Evolutionary conservation across 2,113 vertebrate species (phyloP).

Genomic region (Otus sunia): DNA sequence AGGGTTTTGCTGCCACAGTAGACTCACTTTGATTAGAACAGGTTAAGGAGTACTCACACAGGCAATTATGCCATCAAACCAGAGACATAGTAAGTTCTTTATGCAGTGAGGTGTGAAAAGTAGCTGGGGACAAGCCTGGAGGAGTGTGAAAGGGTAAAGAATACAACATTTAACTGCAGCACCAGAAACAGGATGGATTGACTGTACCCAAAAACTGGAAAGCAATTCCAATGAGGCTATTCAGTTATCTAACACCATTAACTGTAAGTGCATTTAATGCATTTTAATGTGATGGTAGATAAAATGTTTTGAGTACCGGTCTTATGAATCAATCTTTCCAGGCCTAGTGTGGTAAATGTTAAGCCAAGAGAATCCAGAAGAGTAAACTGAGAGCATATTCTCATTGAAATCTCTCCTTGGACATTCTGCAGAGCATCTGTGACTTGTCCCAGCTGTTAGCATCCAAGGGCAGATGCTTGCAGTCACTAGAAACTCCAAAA

Average conservation of each 20-base stretch:
- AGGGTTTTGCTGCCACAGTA: not conserved
- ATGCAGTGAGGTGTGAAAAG: not conserved
- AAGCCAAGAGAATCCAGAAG: not conserved
- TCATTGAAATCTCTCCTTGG: not conserved
- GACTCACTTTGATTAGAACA: not conserved
- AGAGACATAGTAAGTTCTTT: not conserved
- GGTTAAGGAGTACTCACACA: not conserved
- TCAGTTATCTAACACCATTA: not conserved
- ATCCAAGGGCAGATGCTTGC: not conserved
- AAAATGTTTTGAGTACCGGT: not conserved
- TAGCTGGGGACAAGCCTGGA: not conserved
- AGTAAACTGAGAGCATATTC: not conserved
- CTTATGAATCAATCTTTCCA: not conserved
- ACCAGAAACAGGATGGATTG: not conserved
- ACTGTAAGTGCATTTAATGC: not conserved
- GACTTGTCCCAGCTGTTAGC: not conserved
- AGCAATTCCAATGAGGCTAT: not conserved
- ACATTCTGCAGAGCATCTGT: not conserved
- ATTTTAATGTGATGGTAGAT: not conserved
- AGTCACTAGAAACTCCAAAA: not conserved
- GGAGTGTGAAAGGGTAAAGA: not conserved
- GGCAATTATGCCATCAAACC: not conserved
- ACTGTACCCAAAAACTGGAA: not conserved
- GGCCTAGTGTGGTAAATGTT: not conserved
- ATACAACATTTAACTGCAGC: not conserved